Percentiles rank a stretch among this genome's conserved stretches.
Evolutionary conservation across 2,888 invertebrate species (phyloP).

Genomic region (Pristionchus japonicus): DNA sequence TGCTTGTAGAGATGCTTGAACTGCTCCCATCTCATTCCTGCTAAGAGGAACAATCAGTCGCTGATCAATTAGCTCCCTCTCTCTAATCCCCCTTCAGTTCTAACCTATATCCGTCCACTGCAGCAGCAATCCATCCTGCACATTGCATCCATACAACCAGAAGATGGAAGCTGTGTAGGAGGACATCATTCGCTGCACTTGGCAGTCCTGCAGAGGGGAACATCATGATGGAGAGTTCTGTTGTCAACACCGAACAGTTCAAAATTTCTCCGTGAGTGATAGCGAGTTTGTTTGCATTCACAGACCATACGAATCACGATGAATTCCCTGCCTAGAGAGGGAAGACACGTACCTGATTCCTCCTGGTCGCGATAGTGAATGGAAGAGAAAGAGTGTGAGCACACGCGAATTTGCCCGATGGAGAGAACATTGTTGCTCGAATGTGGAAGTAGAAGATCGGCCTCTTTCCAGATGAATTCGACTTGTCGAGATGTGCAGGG

Average conservation of each 20-base stretch:
- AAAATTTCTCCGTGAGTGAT: background rate
- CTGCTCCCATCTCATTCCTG: conserved; percentile 72
- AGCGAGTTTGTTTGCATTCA: background rate
- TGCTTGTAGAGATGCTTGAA: conserved; percentile 72
- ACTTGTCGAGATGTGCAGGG: conserved; percentile 56
- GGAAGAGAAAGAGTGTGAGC: conserved; percentile 74
- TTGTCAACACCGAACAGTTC: background rate
- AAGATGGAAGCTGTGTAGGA: conserved; percentile 74
- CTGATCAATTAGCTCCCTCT: background rate
- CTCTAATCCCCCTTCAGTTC: background rate
- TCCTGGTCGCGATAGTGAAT: conserved; percentile 72
- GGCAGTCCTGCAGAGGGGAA: conserved; percentile 66
- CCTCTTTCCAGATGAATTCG: conserved; percentile 64
- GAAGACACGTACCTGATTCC: conserved; percentile 72
- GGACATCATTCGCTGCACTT: conserved; percentile 75
- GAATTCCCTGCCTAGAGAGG: background rate
- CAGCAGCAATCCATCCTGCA: conserved; percentile 69
- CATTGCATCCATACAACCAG: conserved; percentile 72
- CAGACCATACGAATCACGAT: background rate
- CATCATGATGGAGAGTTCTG: background rate
- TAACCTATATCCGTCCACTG: conserved; percentile 63
- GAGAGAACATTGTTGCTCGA: conserved; percentile 69
- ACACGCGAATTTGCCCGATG: conserved; percentile 68
- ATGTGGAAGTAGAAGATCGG: conserved; percentile 74
- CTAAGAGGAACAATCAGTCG: background rate